phyloP scores from a whole-genome alignment of 2,797 vertebrate genomes.

The Rhinogobio ventralis region DNA sequence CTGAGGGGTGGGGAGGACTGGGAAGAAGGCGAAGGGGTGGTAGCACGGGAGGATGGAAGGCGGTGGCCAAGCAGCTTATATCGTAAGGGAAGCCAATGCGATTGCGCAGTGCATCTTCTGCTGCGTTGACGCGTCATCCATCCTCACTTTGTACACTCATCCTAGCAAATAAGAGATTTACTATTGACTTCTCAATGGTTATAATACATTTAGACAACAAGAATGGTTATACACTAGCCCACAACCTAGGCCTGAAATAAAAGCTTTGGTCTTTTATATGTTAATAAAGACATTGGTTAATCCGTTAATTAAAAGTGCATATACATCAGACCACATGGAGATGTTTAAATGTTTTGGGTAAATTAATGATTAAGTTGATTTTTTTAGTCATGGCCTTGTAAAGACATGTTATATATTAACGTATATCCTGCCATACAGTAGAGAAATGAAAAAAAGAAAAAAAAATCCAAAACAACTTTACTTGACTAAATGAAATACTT shows the following conservation, averaged over 20 bases:
- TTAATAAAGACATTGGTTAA: not conserved
- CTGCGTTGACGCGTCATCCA: conserved; percentile 31
- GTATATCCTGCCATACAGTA: not conserved
- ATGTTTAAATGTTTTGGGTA: not conserved
- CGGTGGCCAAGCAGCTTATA: conserved; percentile 62
- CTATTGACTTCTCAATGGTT: not conserved
- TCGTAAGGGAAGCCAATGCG: conserved; percentile 53
- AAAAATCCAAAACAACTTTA: not conserved
- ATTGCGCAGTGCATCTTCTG: conserved; percentile 59
- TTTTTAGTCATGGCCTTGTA: not conserved
- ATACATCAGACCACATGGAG: not conserved
- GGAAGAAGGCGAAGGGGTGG: conserved; percentile 43
- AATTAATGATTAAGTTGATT: not conserved
- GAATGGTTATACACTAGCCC: not conserved
- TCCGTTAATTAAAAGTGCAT: not conserved
- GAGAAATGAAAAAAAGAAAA: not conserved
- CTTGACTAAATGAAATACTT: not conserved
- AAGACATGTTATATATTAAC: not conserved
- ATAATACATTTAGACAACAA: not conserved
- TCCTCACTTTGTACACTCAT: conserved; percentile 11
- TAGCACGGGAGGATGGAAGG: conserved; percentile 60
- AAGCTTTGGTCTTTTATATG: not conserved
- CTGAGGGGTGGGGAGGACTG: conserved; percentile 51
- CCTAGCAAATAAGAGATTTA: not conserved
- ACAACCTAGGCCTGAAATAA: not conserved